phyloP scores from a whole-genome alignment of 2,888 invertebrate genomes.

The Synanthedon andrenaeformis region DNA sequence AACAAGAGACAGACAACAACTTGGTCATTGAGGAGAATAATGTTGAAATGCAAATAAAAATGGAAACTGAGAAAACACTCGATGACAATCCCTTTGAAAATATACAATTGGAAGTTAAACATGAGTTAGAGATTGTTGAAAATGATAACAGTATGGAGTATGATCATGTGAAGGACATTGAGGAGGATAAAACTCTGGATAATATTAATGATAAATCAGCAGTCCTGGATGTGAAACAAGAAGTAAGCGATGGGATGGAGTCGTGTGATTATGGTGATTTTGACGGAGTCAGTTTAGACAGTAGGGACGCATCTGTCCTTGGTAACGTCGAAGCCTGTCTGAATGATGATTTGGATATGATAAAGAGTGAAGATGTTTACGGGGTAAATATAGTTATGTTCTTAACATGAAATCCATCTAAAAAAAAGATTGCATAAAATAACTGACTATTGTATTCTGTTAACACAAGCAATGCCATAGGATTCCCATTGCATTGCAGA shows the following conservation, averaged over 20 bases:
- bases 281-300: slow-evolving; percentile 41
- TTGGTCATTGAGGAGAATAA: background rate
- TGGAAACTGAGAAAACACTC: slow-evolving; percentile 13
- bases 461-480: too few relatives aligned
- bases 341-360: slow-evolving; percentile 30
- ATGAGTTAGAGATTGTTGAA: slow-evolving; percentile 15
- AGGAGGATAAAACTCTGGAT: background rate
- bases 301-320: slow-evolving; percentile 41
- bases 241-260: slow-evolving; percentile 20
- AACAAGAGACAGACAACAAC: background rate
- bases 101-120: slow-evolving; percentile 27
- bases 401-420: background rate
- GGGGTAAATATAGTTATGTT: slow-evolving; percentile 18
- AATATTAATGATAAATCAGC: background rate
- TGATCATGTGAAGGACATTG: background rate
- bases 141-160: background rate
- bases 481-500: too few relatives aligned
- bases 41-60: slow-evolving; percentile 16
- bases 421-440: too few relatives aligned
- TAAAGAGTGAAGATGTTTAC: slow-evolving; percentile 30
- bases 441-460: too few relatives aligned
- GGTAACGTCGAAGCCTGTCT: slow-evolving; percentile 52
- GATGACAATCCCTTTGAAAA: slow-evolving; percentile 22
- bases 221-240: slow-evolving; percentile 2
- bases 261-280: slow-evolving; percentile 40